These are phyloP conservation scores for Pteruthius melanotis DNA, from an alignment of 2,113 vertebrate species.

Conservation along the genomic window DNA sequence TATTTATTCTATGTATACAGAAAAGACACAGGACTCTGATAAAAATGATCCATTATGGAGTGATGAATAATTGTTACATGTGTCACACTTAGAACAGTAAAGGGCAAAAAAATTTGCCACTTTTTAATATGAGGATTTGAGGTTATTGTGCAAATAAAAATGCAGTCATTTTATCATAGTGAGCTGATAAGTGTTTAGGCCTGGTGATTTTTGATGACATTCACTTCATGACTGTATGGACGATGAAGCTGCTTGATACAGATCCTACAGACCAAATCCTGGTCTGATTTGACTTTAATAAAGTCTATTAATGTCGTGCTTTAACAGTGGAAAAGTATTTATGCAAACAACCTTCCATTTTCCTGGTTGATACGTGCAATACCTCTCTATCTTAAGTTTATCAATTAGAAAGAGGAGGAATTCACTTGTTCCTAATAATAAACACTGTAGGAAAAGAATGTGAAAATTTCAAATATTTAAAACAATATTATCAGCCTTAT, in stretches of 20 bases:
- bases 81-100: slow-evolving; percentile 59
- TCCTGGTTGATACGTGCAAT: background rate
- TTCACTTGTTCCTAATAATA: background rate
- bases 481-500: background rate
- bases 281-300: background rate
- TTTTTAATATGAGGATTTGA: slow-evolving; percentile 57
- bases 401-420: background rate
- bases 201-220: slow-evolving; percentile 24
- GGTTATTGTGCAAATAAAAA: slow-evolving; percentile 56
- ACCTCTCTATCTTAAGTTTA: background rate
- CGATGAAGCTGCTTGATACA: background rate
- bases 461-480: background rate
- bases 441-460: background rate
- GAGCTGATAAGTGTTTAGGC: background rate
- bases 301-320: background rate
- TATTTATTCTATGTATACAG: slow-evolving; percentile 76
- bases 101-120: slow-evolving; percentile 55
- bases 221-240: slow-evolving; percentile 15
- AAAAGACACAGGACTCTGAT: slow-evolving; percentile 64
- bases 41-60: slow-evolving; percentile 71
- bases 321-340: slow-evolving; percentile 12
- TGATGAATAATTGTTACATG: slow-evolving; percentile 63
- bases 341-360: background rate
- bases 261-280: no score
- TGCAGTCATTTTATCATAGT: background rate